These are phyloP conservation scores for Cataglyphis rosenhaueri DNA, from an alignment of 2,888 invertebrate genomes.

Conservation along the genomic window DNA sequence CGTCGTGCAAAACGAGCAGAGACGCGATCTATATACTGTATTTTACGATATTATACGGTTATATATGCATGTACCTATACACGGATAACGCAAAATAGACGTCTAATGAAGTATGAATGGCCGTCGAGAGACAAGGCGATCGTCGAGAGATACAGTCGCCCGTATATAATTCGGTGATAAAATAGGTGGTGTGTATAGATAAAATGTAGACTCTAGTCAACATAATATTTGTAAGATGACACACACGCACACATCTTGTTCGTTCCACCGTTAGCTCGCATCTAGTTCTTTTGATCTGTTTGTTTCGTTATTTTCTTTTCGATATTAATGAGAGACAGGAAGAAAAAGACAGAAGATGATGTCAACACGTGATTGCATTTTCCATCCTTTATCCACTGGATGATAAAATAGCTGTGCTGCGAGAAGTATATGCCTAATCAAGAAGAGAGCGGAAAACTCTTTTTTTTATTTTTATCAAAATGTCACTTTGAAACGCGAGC, in stretches of 20 bases:
- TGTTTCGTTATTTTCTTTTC: constrained; percentile 32
- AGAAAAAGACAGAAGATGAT: constrained; percentile 21
- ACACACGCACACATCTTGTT: constrained; percentile 67
- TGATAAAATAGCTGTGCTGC: not conserved
- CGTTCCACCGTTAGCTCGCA: constrained; percentile 53
- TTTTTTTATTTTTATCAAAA: constrained; percentile 3
- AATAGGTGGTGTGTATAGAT: constrained; percentile 75
- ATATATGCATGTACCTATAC: constrained; percentile 68
- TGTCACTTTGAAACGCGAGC: not conserved
- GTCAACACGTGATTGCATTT: constrained; percentile 65
- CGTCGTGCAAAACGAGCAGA: constrained; percentile 43
- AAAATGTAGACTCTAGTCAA: constrained; percentile 82
- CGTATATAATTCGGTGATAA: constrained; percentile 68
- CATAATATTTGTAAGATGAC: constrained; percentile 78
- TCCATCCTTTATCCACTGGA: constrained; percentile 53
- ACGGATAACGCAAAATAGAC: constrained; percentile 50
- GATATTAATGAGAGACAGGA: constrained; percentile 8
- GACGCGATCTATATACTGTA: constrained; percentile 63
- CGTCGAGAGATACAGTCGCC: constrained; percentile 18
- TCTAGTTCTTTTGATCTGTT: constrained; percentile 22
- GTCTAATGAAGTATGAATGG: constrained; percentile 58
- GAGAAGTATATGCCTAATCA: not conserved
- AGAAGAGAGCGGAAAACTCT: not conserved
- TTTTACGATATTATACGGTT: constrained; percentile 71
- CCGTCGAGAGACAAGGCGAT: constrained; percentile 48